Percentiles rank a stretch among this genome's conserved stretches.
Evolutionary conservation across 2,888 invertebrate species (phyloP).

Genomic region (Polymixis flavicincta): DNA sequence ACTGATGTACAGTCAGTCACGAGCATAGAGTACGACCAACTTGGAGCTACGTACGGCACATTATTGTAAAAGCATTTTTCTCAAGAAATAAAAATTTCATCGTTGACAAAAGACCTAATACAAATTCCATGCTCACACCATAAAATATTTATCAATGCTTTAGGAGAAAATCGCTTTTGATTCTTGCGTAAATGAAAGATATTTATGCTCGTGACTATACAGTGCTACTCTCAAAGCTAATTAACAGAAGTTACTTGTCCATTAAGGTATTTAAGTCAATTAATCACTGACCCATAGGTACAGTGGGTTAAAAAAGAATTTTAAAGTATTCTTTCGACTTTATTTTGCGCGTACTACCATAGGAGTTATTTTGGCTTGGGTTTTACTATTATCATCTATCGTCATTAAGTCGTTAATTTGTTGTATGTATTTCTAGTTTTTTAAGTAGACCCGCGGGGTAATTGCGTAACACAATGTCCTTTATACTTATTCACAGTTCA

Average conservation of each 20-base stretch:
- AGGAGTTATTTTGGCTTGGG: constrained; percentile 5
- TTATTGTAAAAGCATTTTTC: background rate
- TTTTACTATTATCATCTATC: background rate
- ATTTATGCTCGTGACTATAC: background rate
- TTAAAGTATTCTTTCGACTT: background rate
- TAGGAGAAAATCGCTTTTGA: background rate
- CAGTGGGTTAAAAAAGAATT: constrained; percentile 16
- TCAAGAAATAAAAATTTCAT: background rate
- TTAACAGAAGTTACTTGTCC: constrained; percentile 11
- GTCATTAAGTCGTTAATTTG: background rate
- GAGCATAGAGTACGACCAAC: background rate
- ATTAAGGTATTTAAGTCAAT: constrained; percentile 13
- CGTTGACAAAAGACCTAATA: too few relatives aligned
- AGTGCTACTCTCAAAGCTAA: constrained; percentile 37
- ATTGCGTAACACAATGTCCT: too few relatives aligned
- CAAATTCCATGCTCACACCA: background rate
- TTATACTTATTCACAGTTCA: too few relatives aligned
- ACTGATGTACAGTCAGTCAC: constrained; percentile 4
- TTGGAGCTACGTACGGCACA: background rate
- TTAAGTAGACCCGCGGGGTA: background rate
- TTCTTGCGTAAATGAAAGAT: background rate
- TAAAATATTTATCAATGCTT: background rate
- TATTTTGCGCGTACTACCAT: background rate
- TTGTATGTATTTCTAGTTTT: background rate
- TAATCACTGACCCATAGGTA: background rate